A percentile compares a stretch with the other conserved stretches of the same genome.
phyloP scores from a whole-genome alignment of 2,797 vertebrate genomes.

The Triplophysa yarkandensis region DNA sequence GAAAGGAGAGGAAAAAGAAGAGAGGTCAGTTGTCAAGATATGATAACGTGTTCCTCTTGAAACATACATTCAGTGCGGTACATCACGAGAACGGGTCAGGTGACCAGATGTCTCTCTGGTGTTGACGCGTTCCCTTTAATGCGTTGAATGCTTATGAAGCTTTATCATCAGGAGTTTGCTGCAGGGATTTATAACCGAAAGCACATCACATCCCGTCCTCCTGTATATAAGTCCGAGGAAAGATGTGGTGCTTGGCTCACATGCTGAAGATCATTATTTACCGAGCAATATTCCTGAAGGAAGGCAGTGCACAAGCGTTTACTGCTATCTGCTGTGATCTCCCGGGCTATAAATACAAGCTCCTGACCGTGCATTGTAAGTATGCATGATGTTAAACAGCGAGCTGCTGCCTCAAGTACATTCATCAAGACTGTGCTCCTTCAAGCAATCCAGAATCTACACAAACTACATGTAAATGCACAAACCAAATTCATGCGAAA shows the following conservation, averaged over 20 bases:
- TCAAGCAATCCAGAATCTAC: neutral
- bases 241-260: conserved; percentile 6
- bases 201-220: neutral
- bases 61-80: too few relatives aligned
- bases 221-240: conserved; percentile 5
- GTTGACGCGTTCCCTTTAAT: conserved; percentile 73
- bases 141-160: conserved; percentile 68
- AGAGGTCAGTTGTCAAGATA: too few relatives aligned
- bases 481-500: neutral
- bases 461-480: neutral
- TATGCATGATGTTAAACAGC: conserved; percentile 18
- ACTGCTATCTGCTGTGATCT: conserved; percentile 11
- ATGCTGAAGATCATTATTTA: conserved; percentile 34
- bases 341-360: conserved; percentile 23
- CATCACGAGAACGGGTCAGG: too few relatives aligned
- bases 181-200: neutral
- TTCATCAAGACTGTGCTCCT: neutral
- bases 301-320: conserved; percentile 13
- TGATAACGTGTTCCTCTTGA: too few relatives aligned
- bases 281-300: conserved; percentile 7
- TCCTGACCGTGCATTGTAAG: conserved; percentile 19
- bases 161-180: neutral
- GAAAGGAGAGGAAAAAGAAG: too few relatives aligned
- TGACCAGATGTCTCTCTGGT: too few relatives aligned
- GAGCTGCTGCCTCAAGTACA: neutral